Base-by-base conservation (phyloP, 2,113 vertebrate species). In the Pteropus alecto region DNA sequence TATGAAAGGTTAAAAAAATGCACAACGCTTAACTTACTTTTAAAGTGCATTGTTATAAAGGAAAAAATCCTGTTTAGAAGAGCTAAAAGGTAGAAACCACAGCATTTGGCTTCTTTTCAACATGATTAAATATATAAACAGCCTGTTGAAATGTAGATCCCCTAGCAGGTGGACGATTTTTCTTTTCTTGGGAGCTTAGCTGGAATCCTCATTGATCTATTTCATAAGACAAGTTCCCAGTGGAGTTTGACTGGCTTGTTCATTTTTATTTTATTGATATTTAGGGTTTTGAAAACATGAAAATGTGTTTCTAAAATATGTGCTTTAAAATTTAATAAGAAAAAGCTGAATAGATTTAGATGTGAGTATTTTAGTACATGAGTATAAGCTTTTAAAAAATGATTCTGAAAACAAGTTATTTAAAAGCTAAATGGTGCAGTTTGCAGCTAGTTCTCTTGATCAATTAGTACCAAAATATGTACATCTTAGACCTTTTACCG, bases 281-380 rank as follows among this genome's bases (percentile, higher is more conserved):
- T 95, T 95, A 91, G 83, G 16, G 38, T 93, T 96, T 93, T 79
- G 54, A 87, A 93, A 94, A 92, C 78, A 89, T 74, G 38, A 94
- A 97, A 95, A 94, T 91, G 21, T 95, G 63, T 51, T 92, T 93
- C 82, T 95, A 93, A 96, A 87, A 81, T 81, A 84, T 78, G n/a
- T 93, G 89, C 54, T 95, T 97, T 97, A 97, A 97, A 96, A 68
- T 96, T 97, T 93, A 97, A 91, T 96, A 93, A 94, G 84, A 96
- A 88, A 94, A 92, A 28, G 1, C 65, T 54, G 38, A 76, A 46
- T 63, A 74, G 26, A n/a, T 67, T 92, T 74, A 95, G 61, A 91
- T 82, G 33, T 74, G 14, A 6, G 12, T 84, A 87, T 79, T 96
- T 97, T 81, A 43, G 56, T 67, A 26, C 26, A 46, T 76, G 18